Percentiles rank a stretch among this genome's conserved stretches.
phyloP scores from a whole-genome alignment of 2,113 vertebrate genomes.

The Onychorhynchus coronatus region DNA sequence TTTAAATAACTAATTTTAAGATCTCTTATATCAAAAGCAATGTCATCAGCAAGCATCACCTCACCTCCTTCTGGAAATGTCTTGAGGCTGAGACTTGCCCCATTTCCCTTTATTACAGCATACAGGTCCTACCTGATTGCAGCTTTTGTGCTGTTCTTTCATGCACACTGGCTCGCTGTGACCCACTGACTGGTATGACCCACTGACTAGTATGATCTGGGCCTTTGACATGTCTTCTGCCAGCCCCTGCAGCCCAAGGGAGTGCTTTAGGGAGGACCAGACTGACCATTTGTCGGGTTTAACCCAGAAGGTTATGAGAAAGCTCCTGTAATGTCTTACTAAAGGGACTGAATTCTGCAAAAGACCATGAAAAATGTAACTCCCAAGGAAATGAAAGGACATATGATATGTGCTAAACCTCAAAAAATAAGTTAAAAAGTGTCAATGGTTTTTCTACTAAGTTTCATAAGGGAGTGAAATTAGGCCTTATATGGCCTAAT shows the following conservation, averaged over 20 bases:
- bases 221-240: background rate
- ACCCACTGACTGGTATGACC: background rate
- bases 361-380: background rate
- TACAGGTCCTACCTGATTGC: background rate
- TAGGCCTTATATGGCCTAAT: background rate
- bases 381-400: background rate
- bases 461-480: background rate
- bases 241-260: background rate
- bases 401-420: background rate
- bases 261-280: background rate
- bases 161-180: background rate
- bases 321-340: background rate
- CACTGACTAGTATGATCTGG: background rate
- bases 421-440: background rate
- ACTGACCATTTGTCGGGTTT: background rate
- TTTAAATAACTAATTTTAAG: background rate
- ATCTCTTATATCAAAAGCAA: background rate
- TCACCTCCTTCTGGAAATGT: background rate
- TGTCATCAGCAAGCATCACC: background rate
- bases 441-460: background rate
- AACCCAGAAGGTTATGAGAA: background rate
- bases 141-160: background rate
- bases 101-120: background rate
- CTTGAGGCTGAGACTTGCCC: background rate
- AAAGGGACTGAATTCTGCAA: background rate